These are phyloP conservation scores for Eubucco bourcierii DNA, from an alignment of 2,113 vertebrate species.

Conservation along the genomic window DNA sequence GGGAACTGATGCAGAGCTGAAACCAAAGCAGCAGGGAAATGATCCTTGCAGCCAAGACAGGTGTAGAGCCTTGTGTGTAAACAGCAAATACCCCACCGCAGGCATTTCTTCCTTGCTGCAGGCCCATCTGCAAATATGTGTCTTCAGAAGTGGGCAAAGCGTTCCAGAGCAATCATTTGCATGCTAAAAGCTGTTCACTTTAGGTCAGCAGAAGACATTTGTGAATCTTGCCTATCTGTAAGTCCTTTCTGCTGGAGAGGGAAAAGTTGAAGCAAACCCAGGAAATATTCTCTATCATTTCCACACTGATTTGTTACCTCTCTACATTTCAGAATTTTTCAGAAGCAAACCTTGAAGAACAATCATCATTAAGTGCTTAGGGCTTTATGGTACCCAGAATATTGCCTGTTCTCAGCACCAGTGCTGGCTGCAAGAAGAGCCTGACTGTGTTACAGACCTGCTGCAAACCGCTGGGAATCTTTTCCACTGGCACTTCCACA, in stretches of 20 bases:
- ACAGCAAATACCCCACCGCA: not conserved
- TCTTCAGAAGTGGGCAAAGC: not conserved
- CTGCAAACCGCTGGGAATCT: not conserved
- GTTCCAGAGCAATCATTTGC: not conserved
- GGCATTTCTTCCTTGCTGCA: not conserved
- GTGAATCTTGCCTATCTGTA: not conserved
- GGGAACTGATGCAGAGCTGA: not conserved
- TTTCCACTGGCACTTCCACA: fast-evolving
- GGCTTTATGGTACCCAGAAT: not conserved
- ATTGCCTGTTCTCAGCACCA: not conserved
- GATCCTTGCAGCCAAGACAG: not conserved
- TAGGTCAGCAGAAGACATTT: not conserved
- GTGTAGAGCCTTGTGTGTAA: not conserved
- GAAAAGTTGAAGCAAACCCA: not conserved
- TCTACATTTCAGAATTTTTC: not conserved
- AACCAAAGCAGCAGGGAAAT: not conserved
- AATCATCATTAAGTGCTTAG: not conserved
- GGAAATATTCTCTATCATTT: not conserved
- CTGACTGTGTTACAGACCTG: not conserved
- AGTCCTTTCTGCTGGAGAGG: not conserved
- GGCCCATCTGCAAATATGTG: not conserved
- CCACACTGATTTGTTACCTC: not conserved
- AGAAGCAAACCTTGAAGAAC: not conserved
- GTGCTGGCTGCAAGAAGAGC: not conserved
- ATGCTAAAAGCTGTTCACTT: not conserved